These are phyloP conservation scores for Myoxocephalus aenaeus DNA, from an alignment of 2,797 vertebrate genomes.

Conservation along the genomic window DNA sequence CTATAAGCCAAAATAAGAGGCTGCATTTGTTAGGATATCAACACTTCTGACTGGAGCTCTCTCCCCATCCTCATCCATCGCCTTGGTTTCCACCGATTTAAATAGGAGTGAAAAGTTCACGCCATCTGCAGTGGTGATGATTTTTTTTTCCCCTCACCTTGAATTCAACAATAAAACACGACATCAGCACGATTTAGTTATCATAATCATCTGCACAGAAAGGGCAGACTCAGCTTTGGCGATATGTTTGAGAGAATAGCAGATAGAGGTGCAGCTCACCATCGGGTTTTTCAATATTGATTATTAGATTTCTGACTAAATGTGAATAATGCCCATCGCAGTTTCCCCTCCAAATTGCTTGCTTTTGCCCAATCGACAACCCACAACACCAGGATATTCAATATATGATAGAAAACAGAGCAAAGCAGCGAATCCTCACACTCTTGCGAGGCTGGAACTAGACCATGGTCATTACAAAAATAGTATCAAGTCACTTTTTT, in stretches of 20 bases:
- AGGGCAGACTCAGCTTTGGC: neutral
- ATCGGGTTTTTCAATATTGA: neutral
- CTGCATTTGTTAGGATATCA: slow-evolving; percentile 38
- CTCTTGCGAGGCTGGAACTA: neutral
- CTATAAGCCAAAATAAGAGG: slow-evolving; percentile 46
- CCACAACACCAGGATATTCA: neutral
- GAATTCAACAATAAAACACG: slow-evolving; percentile 1
- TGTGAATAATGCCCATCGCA: neutral
- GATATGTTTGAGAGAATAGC: neutral
- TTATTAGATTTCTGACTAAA: neutral
- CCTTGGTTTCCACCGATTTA: slow-evolving; percentile 9
- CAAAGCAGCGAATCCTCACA: neutral
- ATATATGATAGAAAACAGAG: neutral
- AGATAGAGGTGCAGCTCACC: neutral
- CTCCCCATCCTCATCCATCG: neutral
- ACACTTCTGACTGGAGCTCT: slow-evolving; percentile 24
- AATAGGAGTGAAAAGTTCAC: neutral
- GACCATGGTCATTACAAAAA: neutral
- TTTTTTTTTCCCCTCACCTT: neutral
- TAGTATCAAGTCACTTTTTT: neutral
- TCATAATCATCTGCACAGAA: neutral
- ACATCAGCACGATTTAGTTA: neutral
- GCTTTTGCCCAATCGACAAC: too few species aligned
- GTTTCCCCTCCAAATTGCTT: neutral
- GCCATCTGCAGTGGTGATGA: neutral